Evolutionary conservation across 2,888 invertebrate species (phyloP), one percentile per base, ranked within the genome.

Genomic region (Molorchus minor): DNA sequence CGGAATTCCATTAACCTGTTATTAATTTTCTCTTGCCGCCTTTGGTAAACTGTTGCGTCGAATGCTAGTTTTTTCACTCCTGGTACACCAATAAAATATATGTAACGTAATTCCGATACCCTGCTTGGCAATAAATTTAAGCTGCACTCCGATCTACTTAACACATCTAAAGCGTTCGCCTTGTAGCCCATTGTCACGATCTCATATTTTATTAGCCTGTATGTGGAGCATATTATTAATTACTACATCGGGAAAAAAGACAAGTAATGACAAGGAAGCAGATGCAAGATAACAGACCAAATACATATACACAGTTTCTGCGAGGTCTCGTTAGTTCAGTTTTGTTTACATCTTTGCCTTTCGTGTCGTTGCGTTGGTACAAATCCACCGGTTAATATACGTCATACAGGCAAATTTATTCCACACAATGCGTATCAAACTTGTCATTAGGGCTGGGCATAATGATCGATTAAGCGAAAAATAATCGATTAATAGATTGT

Each of bases 161-260:
- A 57, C 57, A 52, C 57, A 57, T 57, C 57, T 57, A 47, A 51
- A 41, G 57, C 33, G 21, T 57, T 57, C 33, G 51, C 57, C 57
- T 57, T 57, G 57, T 30, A 19, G 41, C 41, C 52, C 52, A 13
- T 52, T 16, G 52, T 52, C 52, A 52, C 52, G 41, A 52, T 52
- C 41, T 41, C 52, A 52, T 52, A 52, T 41, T 52, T 52, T 30
- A 52, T 52, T 29, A 40, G 41, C 29, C 41, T 52, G 19, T 52
- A 52, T 52, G 52, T 52, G 52, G 52, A 52, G 41, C 52, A 30
- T 52, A 52, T 52, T 52, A 52, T 52, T 52, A 52, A 52, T 52
- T 52, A 41, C 41, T 30, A n/a, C 20, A 52, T 52, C 41, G 52
- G 52, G 41, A 52, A 52, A 45, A 47, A 52, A 30, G 29, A 30